phyloP scores from a whole-genome alignment of 1,140 invertebrate species.

The Euwallacea similis region DNA sequence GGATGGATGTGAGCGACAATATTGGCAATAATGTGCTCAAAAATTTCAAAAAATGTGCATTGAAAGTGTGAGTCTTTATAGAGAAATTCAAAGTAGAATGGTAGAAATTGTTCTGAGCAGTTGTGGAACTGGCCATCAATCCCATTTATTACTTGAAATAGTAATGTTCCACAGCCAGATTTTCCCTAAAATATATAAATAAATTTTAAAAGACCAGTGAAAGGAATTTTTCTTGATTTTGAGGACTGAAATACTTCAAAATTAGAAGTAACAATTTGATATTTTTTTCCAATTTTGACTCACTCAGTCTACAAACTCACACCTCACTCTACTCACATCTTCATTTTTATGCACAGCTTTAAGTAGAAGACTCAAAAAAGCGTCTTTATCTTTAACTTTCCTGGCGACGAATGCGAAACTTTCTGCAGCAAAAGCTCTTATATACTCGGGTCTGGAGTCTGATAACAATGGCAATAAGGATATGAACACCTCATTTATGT shows the following conservation, averaged over 20 bases:
- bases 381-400: slow-evolving; percentile 79
- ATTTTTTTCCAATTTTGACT: too few species aligned
- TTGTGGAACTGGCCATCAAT: slow-evolving; percentile 81
- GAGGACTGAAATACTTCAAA: too few species aligned
- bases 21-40: slow-evolving; percentile 63
- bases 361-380: slow-evolving; percentile 73
- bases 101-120: slow-evolving; percentile 67
- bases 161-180: slow-evolving; percentile 74
- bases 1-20: slow-evolving; percentile 61
- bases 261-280: too few species aligned
- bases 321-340: slow-evolving; percentile 60
- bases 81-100: slow-evolving; percentile 64
- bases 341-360: slow-evolving; percentile 65
- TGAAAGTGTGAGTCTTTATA: slow-evolving; percentile 58
- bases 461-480: slow-evolving; percentile 75
- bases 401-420: slow-evolving; percentile 90
- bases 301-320: not conserved
- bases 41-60: slow-evolving; percentile 63
- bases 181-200: slow-evolving; percentile 37
- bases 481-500: slow-evolving; percentile 74
- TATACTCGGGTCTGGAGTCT: slow-evolving; percentile 71
- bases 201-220: not conserved
- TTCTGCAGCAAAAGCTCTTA: slow-evolving; percentile 92
- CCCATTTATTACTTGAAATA: slow-evolving; percentile 85
- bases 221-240: too few species aligned